Percentiles rank a stretch among this genome's conserved stretches.
Evolutionary conservation across 2,888 invertebrate species (phyloP).

Genomic region (Leptinotarsa tumamoca): DNA sequence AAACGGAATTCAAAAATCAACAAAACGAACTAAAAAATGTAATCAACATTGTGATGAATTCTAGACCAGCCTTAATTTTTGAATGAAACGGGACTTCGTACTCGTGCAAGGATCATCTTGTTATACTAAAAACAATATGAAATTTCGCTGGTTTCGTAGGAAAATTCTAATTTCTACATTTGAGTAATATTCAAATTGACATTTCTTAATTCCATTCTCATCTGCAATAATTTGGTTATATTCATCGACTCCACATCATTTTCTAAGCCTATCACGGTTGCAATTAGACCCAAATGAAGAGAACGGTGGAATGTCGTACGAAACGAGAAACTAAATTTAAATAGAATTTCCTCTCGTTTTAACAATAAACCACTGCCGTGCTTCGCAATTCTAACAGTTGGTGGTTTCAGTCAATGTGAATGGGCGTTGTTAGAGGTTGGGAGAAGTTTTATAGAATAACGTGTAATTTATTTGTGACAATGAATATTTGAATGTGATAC

Average conservation of each 20-base stretch:
- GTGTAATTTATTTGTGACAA: not conserved
- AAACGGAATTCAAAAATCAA: too few species aligned
- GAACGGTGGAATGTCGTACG: slow-evolving; percentile 24
- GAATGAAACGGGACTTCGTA: too few species aligned
- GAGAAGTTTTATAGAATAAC: slow-evolving; percentile 11
- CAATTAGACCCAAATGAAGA: slow-evolving; percentile 25
- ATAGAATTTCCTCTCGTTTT: slow-evolving; percentile 37
- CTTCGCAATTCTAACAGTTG: slow-evolving; percentile 28
- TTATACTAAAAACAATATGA: not conserved
- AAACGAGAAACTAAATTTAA: slow-evolving; percentile 42
- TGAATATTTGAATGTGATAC: not conserved
- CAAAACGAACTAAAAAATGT: too few species aligned
- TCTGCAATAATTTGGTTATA: not conserved
- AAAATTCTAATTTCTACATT: not conserved
- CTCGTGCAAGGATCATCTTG: too few species aligned
- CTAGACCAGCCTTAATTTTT: too few species aligned
- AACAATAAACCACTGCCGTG: slow-evolving; percentile 32
- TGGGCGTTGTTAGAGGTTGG: slow-evolving; percentile 34
- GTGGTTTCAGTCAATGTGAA: slow-evolving; percentile 44
- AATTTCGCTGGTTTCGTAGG: not conserved
- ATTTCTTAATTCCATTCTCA: not conserved
- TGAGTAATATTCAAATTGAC: not conserved
- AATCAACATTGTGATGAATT: too few species aligned
- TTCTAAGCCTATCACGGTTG: not conserved
- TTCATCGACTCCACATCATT: not conserved